phyloP scores from a whole-genome alignment of 2,888 invertebrate genomes.

The Oscheius onirici region DNA sequence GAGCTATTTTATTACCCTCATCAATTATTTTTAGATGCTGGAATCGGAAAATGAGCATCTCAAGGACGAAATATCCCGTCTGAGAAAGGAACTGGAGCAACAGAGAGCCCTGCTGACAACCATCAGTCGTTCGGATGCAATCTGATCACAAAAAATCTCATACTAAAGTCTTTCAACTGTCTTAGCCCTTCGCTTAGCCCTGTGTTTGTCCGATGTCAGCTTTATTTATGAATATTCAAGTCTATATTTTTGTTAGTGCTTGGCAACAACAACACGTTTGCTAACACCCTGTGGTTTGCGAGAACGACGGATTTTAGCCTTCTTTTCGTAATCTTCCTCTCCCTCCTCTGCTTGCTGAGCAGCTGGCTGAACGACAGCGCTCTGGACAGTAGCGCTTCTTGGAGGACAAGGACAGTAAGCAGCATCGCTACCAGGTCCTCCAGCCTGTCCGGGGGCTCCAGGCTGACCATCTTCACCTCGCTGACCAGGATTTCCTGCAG shows the following conservation, averaged over 20 bases:
- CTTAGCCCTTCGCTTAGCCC: constrained; percentile 27
- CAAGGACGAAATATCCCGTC: constrained; percentile 69
- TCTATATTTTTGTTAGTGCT: background rate
- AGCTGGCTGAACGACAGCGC: no score
- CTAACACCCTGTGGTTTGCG: no score
- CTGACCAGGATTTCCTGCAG: constrained; percentile 3
- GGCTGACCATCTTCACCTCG: background rate
- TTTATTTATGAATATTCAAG: constrained; percentile 6
- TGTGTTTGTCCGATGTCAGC: constrained; percentile 33
- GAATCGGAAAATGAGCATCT: constrained; percentile 74
- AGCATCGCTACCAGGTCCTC: constrained; percentile 1
- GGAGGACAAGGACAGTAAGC: background rate
- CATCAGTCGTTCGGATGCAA: background rate
- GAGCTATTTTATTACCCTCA: background rate
- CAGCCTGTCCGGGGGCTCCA: constrained; percentile 12
- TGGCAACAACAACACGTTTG: no score
- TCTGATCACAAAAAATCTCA: background rate
- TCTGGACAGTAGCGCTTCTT: no score
- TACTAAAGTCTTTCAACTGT: background rate
- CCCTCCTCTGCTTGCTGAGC: no score
- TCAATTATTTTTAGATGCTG: constrained; percentile 63
- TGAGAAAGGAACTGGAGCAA: constrained; percentile 69
- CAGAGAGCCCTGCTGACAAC: constrained; percentile 44
- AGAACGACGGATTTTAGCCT: no score
- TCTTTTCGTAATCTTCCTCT: no score